phyloP scores from a whole-genome alignment of 2,888 invertebrate species.

The Hyppa rectilinea region DNA sequence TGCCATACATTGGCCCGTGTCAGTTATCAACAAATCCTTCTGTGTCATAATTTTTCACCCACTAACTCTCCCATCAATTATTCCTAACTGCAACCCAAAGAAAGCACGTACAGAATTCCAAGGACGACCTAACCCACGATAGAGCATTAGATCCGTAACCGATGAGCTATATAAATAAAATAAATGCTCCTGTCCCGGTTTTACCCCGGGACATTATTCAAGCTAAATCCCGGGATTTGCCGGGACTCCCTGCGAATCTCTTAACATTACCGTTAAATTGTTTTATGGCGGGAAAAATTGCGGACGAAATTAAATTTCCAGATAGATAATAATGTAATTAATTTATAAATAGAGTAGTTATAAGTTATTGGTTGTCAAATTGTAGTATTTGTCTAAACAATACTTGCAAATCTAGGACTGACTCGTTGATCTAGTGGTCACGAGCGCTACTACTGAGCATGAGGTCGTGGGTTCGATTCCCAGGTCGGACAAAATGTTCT shows the following conservation, averaged over 20 bases:
- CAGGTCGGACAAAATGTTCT: too few relatives aligned
- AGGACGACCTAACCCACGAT: constrained; percentile 28
- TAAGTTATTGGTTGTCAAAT: not conserved
- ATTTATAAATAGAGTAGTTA: constrained; percentile 10
- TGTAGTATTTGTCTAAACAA: too few relatives aligned
- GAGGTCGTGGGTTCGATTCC: too few relatives aligned
- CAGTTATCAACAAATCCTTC: too few relatives aligned
- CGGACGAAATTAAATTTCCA: constrained; percentile 47
- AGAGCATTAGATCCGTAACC: constrained; percentile 58
- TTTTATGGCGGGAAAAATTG: constrained; percentile 60
- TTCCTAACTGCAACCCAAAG: not conserved
- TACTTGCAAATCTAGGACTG: too few relatives aligned
- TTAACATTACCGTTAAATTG: constrained; percentile 68
- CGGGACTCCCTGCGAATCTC: constrained; percentile 60
- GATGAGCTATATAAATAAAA: constrained; percentile 70
- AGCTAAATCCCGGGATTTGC: constrained; percentile 64
- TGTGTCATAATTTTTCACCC: not conserved
- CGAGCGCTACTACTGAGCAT: too few relatives aligned
- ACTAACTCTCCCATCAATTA: not conserved
- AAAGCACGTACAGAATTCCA: constrained; percentile 18
- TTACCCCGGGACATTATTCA: constrained; percentile 69
- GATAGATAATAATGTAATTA: constrained; percentile 26
- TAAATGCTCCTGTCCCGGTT: constrained; percentile 63
- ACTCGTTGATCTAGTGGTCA: too few relatives aligned
- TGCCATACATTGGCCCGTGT: too few relatives aligned